Evolutionary conservation across 2,113 vertebrate genomes (phyloP).

Genomic region (Proterorhinus semilunaris): DNA sequence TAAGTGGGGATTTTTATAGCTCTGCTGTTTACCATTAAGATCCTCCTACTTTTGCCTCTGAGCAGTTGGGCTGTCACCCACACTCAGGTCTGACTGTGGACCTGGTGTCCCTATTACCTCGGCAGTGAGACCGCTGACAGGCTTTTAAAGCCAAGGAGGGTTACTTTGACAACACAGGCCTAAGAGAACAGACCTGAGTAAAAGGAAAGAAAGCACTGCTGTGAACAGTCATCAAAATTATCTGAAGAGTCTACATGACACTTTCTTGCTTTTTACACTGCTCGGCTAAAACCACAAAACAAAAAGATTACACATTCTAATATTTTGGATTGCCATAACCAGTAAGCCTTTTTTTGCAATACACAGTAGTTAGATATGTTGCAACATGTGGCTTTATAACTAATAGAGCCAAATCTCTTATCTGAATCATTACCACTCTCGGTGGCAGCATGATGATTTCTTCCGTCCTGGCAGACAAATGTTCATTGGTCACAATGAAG

Average conservation of each 20-base stretch:
- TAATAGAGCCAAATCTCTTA: neutral
- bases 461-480: slow-evolving; percentile 17
- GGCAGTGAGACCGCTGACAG: slow-evolving; percentile 19
- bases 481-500: slow-evolving; percentile 48
- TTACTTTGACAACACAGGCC: slow-evolving; percentile 36
- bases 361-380: too few relatives aligned
- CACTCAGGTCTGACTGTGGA: slow-evolving; percentile 28
- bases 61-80: slow-evolving; percentile 33
- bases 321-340: too few relatives aligned
- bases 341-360: too few relatives aligned
- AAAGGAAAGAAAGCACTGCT: slow-evolving; percentile 9
- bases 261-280: too few relatives aligned
- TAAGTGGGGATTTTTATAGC: slow-evolving; percentile 44
- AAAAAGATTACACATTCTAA: too few relatives aligned
- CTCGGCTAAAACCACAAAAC: too few relatives aligned
- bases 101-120: slow-evolving; percentile 37
- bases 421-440: too few relatives aligned
- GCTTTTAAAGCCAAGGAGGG: slow-evolving; percentile 22
- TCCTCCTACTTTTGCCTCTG: neutral
- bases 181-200: slow-evolving; percentile 32
- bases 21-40: slow-evolving; percentile 46
- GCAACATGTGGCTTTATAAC: neutral
- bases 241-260: neutral
- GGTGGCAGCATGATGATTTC: neutral
- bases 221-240: neutral